Evolutionary conservation across 2,888 invertebrate genomes (phyloP).

Genomic region (Drosophila paracracens): DNA sequence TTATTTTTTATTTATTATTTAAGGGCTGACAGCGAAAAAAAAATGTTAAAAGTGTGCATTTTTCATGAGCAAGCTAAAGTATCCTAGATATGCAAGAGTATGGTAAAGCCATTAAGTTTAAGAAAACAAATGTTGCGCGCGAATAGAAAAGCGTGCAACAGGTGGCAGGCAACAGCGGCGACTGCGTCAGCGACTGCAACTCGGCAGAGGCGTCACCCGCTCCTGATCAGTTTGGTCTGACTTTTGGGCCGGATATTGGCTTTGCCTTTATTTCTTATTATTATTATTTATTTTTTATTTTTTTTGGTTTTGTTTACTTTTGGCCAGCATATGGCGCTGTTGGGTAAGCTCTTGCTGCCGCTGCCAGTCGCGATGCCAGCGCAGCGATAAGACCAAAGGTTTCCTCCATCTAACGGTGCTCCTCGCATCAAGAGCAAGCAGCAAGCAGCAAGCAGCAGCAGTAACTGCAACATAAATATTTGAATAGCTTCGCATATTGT

Average conservation of each 20-base stretch:
- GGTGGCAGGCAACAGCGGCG: slow-evolving; percentile 48
- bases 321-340: slow-evolving; percentile 33
- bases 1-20: no score
- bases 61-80: neutral
- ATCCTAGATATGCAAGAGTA: neutral
- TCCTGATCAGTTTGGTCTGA: slow-evolving; percentile 26
- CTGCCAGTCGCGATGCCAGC: slow-evolving; percentile 50
- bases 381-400: slow-evolving; percentile 48
- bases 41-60: neutral
- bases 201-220: slow-evolving; percentile 24
- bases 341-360: slow-evolving; percentile 10
- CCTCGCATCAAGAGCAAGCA: neutral
- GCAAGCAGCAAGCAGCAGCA: slow-evolving; percentile 7
- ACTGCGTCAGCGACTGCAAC: slow-evolving; percentile 4
- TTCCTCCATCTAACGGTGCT: slow-evolving; percentile 30
- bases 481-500: slow-evolving; percentile 45
- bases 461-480: slow-evolving; percentile 36
- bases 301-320: slow-evolving; percentile 42
- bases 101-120: slow-evolving; percentile 50
- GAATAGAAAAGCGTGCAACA: slow-evolving; percentile 74
- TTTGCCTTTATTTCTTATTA: slow-evolving; percentile 20
- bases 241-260: slow-evolving; percentile 64
- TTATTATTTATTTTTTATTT: neutral
- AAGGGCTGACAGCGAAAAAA: neutral
- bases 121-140: slow-evolving; percentile 50